Percentiles rank a stretch among this genome's conserved stretches.
These are phyloP conservation scores for Pseudachorutes palmiensis DNA, from an alignment of 1,140 invertebrate genomes.

Conservation along the genomic window DNA sequence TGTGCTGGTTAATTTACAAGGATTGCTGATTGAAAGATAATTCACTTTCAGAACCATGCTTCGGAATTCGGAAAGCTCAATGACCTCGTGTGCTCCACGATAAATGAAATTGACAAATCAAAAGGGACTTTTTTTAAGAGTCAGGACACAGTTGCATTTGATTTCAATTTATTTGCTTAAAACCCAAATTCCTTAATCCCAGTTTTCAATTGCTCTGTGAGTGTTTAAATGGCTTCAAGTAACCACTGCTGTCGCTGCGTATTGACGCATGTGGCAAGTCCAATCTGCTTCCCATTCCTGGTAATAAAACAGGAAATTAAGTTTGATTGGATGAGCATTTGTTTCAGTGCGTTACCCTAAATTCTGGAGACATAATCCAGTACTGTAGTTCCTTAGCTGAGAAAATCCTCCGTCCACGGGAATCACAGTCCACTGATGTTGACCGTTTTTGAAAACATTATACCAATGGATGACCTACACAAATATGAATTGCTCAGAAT, in stretches of 20 bases:
- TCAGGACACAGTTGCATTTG: no score
- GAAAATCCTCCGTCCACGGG: background rate
- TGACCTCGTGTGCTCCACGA: no score
- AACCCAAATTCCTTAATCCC: background rate
- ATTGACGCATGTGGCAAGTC: slow-evolving; percentile 3
- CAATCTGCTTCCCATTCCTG: slow-evolving; percentile 13
- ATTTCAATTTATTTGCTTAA: background rate
- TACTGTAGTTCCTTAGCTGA: slow-evolving; percentile 7
- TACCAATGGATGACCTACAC: background rate
- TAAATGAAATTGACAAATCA: no score
- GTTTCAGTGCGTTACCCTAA: slow-evolving; percentile 1
- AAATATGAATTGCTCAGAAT: background rate
- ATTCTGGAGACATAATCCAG: slow-evolving; percentile 1
- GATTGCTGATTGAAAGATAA: no score
- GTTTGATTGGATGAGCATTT: background rate
- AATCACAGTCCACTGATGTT: background rate
- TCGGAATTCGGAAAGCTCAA: no score
- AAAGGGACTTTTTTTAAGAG: no score
- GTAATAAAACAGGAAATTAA: background rate
- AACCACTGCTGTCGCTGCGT: slow-evolving; percentile 10
- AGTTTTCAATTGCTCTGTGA: background rate
- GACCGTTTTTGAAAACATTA: background rate
- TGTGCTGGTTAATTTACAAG: no score
- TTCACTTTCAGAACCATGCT: no score
- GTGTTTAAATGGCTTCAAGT: background rate